These are phyloP conservation scores for Protophormia terraenovae DNA, from an alignment of 2,888 invertebrate genomes.

Conservation along the genomic window DNA sequence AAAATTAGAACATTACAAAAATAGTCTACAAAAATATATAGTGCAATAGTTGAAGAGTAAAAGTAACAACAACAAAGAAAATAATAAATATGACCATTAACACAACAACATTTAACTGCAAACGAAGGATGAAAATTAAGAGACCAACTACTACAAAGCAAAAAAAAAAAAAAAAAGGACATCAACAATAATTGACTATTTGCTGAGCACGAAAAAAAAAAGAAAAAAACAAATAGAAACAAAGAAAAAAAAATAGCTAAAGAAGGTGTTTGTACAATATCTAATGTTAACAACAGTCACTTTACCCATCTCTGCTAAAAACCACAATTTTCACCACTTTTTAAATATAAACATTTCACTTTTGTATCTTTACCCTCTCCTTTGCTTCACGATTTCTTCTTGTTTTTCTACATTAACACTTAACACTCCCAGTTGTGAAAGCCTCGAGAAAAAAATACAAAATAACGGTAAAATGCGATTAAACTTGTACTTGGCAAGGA, in stretches of 20 bases:
- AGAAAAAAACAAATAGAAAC: neutral
- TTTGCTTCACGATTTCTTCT: neutral
- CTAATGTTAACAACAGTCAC: neutral
- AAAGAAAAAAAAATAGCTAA: neutral
- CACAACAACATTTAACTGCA: neutral
- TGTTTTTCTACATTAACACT: neutral
- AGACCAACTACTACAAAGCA: neutral
- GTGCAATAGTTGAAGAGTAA: constrained; percentile 1
- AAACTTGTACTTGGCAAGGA: neutral
- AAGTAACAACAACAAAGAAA: neutral
- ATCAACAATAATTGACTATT: constrained; percentile 59
- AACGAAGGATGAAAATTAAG: constrained; percentile 19
- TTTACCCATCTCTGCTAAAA: neutral
- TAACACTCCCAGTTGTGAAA: neutral
- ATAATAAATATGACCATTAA: neutral
- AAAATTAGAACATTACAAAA: neutral
- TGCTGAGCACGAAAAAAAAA: neutral
- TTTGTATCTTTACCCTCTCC: too few species aligned
- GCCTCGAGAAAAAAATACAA: neutral
- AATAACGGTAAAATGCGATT: constrained; percentile 12
- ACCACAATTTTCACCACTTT: neutral
- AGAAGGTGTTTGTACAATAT: neutral
- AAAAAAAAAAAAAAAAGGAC: constrained; percentile 51
- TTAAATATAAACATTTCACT: neutral
- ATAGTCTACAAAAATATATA: neutral